Evolutionary conservation across 64 coral and sea anemone species (phyloP), one percentile per base, ranked within the genome.

Genomic region (Pocillopora verrucosa): DNA sequence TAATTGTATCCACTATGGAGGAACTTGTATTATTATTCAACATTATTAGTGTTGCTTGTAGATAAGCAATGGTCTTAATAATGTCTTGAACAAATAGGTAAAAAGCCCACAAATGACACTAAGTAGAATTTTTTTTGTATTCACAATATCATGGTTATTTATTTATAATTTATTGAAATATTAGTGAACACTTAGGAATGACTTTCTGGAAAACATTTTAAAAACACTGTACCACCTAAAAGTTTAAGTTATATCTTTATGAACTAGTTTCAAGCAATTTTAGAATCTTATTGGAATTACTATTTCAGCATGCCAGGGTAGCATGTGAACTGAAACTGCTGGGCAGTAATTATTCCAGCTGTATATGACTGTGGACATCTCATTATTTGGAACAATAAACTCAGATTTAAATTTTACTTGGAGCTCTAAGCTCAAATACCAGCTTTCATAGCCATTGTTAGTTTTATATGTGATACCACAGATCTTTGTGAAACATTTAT

Each of bases 321-420:
- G 61, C 34, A 84, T 84, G 61, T 69, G 80, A n/a, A 70, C n/a
- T 70, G 25, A 69, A 62, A 45, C 80, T 84, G 80, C 80, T n/a
- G 80, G 80, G 63, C 80, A 84, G 80, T 6, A 38, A 68, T 16
- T 84, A 61, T 56, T 77, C 75, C 35, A 38, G 56, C 20, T 20
- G 34, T 73, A 25, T 3, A 73, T 2, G 30, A 11, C 11, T 73
- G 2, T 73, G 22, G 22, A 51, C 41, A 51, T 51, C 41, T 4
- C 7, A 51, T 51, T 51, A 51, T 51, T 51, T 51, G 41, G 41
- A 51, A 51, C 41, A 51, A 51, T 51, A 7, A 51, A 51, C 41
- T 51, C 7, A 51, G 41, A 51, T 51, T 7, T 4, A 51, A 51
- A 51, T 11, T 70, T 70, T 70, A 9, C 67, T 4, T 11, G 17